These are phyloP conservation scores for Erythrocercus mccallii DNA, from an alignment of 2,113 vertebrate genomes.

Conservation along the genomic window DNA sequence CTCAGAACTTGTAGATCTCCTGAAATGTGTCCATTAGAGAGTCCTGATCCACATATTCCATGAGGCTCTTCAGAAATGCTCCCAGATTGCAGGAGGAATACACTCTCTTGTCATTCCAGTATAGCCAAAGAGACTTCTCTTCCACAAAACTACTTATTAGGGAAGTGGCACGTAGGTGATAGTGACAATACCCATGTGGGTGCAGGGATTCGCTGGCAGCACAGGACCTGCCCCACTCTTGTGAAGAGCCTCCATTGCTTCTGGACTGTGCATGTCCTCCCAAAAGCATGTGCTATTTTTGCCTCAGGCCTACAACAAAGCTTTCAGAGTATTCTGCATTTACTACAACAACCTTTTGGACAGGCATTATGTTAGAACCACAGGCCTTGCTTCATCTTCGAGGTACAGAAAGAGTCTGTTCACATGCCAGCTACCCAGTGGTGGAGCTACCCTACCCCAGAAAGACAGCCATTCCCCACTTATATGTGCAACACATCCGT, in stretches of 20 bases:
- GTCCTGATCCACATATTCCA: fast-evolving
- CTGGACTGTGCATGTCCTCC: background rate
- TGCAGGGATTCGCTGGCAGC: background rate
- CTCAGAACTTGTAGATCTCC: background rate
- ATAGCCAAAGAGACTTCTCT: background rate
- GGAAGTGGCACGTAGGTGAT: background rate
- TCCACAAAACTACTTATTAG: background rate
- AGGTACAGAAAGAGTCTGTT: background rate
- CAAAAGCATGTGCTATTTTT: background rate
- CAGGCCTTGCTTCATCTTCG: background rate
- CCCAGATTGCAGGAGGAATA: background rate
- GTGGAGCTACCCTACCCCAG: background rate
- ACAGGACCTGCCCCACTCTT: background rate
- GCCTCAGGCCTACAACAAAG: background rate
- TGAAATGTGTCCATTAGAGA: background rate
- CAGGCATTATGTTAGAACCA: background rate
- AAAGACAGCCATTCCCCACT: background rate
- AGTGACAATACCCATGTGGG: background rate
- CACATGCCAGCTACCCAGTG: background rate
- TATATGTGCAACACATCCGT: background rate
- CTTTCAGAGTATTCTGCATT: background rate
- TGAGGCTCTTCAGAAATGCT: background rate
- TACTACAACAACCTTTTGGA: background rate
- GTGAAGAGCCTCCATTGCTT: background rate
- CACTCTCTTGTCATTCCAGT: background rate